Base-by-base conservation (phyloP, 2,113 vertebrate genomes). In the Oryzias woworae region DNA sequence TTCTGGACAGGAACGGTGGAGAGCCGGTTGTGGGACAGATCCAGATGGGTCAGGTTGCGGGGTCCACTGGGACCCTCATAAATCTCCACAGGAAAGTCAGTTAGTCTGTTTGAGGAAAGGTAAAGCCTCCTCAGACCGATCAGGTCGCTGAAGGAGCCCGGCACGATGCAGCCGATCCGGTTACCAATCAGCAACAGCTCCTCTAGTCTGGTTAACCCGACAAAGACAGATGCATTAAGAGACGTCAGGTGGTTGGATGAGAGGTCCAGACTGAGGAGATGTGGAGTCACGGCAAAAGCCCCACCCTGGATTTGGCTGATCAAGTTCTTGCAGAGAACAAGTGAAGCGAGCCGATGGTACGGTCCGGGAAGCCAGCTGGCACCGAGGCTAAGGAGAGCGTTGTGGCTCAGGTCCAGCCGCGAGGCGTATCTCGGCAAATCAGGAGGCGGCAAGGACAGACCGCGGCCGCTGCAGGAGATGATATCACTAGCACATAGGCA, bases 401-500 rank as follows among this genome's bases (percentile, higher is more conserved):
- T 95, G 68, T 94, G 93, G 90, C 94, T 92, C 71, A 96, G 83
- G 88, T 96, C 94, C 86, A 96, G 48, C 51, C 84, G 91, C 53
- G 87, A 91, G 71, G 91, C 88, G 50, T 87, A 92, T 66, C 86
- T 84, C 41, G 93, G 90, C 22, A 94, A 86, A 59, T 82, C 90
- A 78, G 73, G 85, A 69, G 93, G 93, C 69, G 90, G 71, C 6
- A 48, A 50, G 18, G 93, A 93, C 73, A 95, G 90, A 81, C 94
- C 94, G 80, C 77, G 76, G 36, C 91, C 90, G 14, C 92, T 92
- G 84, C 94, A 96, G 78, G 91, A 93, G 62, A 94, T 49, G 0
- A 95, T 92, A 79, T 96, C 94, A 59, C 92, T 94, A 58, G 94
- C 91, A 84, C 94, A 95, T 56, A 94, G 87, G 82, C 94, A 96